Evolutionary conservation across 2,888 invertebrate species (phyloP), one percentile per base, ranked within the genome.

Genomic region (Serripes groenlandicus): DNA sequence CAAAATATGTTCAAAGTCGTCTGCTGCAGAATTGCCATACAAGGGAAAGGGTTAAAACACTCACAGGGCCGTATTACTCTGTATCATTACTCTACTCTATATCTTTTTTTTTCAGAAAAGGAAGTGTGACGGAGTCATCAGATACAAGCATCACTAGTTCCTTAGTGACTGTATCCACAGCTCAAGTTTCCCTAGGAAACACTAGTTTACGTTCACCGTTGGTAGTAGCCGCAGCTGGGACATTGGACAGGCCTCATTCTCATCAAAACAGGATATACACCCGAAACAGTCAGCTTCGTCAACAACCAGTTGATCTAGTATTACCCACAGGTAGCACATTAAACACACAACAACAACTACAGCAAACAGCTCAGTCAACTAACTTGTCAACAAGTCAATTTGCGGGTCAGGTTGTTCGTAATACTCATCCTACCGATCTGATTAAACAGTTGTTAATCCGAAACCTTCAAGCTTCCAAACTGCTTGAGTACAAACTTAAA

Each of bases 71-170:
- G 42, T 42, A 42, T 42, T 18, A 42, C 11, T 42, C 18, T 18
- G 7, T 42, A 42, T 42, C 18, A 60, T 18, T 60, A 60, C 7
- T 23, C 28, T 7, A 60, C 0, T 11, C 26, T 11, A 3, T 3
- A 11, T 56, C 23, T 28, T 66, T 18, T 28, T 74, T 42, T 80
- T 80, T 34, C 77, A 84, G 84, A 78, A 78, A 72, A 49, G 62
- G 78, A 68, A 84, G 77, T 64, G 68, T 81, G 62, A 75, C 80
- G 18, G 75, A 71, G 9, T 73, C 71, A 54, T 34, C 60, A 58
- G 49, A 49, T 18, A 62, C 73, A 28, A 58, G 56, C 49, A 66
- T 71, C 71, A 74, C 70, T 26, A 72, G 60, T 37, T 42, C 58
- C 52, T 54, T 35, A 30, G 77, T 73, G 18, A 37, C 73, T 42